These are phyloP conservation scores for Tetranychus urticae DNA, from an alignment of 1,140 invertebrate genomes.

Conservation along the genomic window DNA sequence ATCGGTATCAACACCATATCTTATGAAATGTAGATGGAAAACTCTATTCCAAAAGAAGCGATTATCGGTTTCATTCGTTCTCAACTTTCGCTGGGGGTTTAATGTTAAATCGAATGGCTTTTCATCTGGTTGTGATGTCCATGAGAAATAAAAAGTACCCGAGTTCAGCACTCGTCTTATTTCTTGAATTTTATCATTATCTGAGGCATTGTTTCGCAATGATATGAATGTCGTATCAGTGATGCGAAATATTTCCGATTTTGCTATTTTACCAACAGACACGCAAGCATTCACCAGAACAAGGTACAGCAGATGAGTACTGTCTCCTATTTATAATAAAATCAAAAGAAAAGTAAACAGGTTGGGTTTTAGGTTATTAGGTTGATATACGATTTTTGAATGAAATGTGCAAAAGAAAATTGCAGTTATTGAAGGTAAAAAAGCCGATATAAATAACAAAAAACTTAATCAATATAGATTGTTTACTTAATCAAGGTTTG, in stretches of 20 bases:
- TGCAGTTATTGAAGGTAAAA: not conserved
- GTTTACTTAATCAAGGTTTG: no score
- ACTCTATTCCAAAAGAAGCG: slow-evolving; percentile 84
- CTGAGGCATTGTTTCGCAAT: slow-evolving; percentile 41
- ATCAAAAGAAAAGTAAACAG: no score
- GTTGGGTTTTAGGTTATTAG: no score
- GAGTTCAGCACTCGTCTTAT: slow-evolving; percentile 59
- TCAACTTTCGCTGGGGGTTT: slow-evolving; percentile 61
- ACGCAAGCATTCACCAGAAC: slow-evolving; percentile 82
- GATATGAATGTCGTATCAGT: slow-evolving; percentile 73
- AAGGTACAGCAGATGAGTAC: slow-evolving; percentile 30
- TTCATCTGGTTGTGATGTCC: slow-evolving; percentile 23
- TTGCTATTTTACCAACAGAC: slow-evolving; percentile 75
- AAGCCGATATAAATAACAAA: not conserved
- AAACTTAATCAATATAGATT: no score
- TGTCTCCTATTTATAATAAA: not conserved
- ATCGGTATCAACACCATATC: slow-evolving; percentile 62
- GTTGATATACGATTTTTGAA: no score
- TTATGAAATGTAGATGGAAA: slow-evolving; percentile 66
- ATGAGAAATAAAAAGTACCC: slow-evolving; percentile 89
- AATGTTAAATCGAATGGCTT: slow-evolving; percentile 57
- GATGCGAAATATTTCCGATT: slow-evolving; percentile 77
- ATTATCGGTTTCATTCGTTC: slow-evolving; percentile 58
- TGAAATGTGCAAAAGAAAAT: not conserved
- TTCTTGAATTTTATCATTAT: slow-evolving; percentile 55